Conservation (phyloP, 2,888 invertebrate species). For the Limnephilus marmoratus region DNA sequence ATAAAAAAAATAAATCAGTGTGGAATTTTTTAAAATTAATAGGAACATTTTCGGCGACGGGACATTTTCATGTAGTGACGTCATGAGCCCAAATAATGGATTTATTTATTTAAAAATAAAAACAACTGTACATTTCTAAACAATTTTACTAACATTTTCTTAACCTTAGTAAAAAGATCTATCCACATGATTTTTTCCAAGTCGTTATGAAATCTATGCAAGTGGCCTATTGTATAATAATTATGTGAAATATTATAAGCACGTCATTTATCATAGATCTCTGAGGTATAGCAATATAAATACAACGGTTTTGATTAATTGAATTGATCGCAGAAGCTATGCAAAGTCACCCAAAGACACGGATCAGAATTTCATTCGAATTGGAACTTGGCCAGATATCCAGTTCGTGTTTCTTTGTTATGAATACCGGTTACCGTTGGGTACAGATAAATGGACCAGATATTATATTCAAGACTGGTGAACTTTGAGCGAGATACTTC, state of each 20-base stretch:
- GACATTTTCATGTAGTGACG: too few relatives aligned
- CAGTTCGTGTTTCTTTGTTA: constrained; percentile 28
- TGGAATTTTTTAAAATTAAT: too few relatives aligned
- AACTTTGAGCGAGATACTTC: constrained; percentile 12
- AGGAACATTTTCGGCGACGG: too few relatives aligned
- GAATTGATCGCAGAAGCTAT: background rate
- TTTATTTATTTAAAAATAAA: too few relatives aligned
- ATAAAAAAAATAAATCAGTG: too few relatives aligned
- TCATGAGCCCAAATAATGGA: too few relatives aligned
- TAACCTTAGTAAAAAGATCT: too few relatives aligned
- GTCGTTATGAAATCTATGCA: too few relatives aligned
- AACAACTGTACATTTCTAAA: too few relatives aligned
- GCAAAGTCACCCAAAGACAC: constrained; percentile 9
- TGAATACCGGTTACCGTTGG: constrained; percentile 37
- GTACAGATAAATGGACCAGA: background rate
- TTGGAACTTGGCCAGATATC: constrained; percentile 27
- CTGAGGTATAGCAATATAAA: background rate
- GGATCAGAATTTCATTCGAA: constrained; percentile 7
- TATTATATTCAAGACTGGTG: background rate
- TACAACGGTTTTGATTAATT: background rate
- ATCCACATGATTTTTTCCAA: too few relatives aligned
- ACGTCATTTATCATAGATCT: background rate
- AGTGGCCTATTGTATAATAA: too few relatives aligned
- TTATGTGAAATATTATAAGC: background rate
- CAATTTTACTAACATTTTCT: too few relatives aligned